A percentile compares a stretch with the other conserved stretches of the same genome.
Evolutionary conservation across 2,888 invertebrate species (phyloP).

Genomic region (Rhingia campestris): DNA sequence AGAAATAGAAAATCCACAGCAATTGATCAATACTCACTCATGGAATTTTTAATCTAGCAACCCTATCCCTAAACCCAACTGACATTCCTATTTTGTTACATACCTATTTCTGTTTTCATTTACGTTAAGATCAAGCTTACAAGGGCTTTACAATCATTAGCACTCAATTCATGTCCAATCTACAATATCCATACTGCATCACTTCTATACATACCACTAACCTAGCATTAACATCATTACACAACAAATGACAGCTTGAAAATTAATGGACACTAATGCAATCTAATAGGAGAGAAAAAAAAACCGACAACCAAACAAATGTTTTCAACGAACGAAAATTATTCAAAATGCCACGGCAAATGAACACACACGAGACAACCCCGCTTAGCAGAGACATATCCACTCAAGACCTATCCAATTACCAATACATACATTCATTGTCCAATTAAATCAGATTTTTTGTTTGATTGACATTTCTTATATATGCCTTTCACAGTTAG

Average conservation of each 20-base stretch:
- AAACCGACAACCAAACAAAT: not conserved
- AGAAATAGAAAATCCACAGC: no score
- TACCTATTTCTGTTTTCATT: no score
- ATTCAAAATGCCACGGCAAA: slow-evolving; percentile 47
- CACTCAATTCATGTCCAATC: not conserved
- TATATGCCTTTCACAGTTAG: slow-evolving; percentile 59
- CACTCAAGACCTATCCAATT: slow-evolving; percentile 53
- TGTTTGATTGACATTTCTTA: slow-evolving; percentile 70
- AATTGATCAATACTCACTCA: no score
- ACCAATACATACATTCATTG: slow-evolving; percentile 65
- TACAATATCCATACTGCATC: not conserved
- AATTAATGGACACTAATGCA: slow-evolving; percentile 55
- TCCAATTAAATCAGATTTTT: slow-evolving; percentile 71
- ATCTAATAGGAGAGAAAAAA: slow-evolving; percentile 13
- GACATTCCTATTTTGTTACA: no score
- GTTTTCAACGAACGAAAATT: slow-evolving; percentile 17
- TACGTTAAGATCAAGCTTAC: slow-evolving; percentile 4
- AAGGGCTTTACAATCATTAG: slow-evolving; percentile 15
- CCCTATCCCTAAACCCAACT: no score
- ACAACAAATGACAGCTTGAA: slow-evolving; percentile 34
- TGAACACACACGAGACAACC: slow-evolving; percentile 15
- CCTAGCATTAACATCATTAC: slow-evolving; percentile 13
- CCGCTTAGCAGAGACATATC: slow-evolving; percentile 21
- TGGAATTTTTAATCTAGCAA: no score
- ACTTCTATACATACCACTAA: not conserved